Percentiles rank a stretch among this genome's conserved stretches.
phyloP scores from a whole-genome alignment of 2,888 invertebrate species.

The Diplolepis rosae region DNA sequence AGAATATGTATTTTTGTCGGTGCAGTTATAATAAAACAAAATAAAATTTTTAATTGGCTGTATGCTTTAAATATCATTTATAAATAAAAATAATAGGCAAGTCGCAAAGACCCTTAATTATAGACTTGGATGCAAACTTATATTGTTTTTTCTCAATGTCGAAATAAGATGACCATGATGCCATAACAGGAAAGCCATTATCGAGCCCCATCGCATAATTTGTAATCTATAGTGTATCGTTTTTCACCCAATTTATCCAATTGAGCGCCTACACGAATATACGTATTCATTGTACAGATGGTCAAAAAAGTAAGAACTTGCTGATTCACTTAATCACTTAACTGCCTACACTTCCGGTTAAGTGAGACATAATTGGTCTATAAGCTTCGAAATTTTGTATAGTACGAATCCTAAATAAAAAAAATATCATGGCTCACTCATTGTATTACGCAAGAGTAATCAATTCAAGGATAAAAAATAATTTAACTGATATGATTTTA shows the following conservation, averaged over 20 bases:
- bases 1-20: too few species aligned
- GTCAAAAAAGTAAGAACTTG: conserved; percentile 48
- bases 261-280: conserved; percentile 60
- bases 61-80: neutral
- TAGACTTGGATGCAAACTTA: neutral
- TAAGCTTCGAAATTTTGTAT: conserved; percentile 12
- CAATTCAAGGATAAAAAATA: neutral
- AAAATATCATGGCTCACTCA: conserved; percentile 2
- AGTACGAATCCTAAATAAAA: conserved; percentile 7
- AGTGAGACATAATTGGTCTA: neutral
- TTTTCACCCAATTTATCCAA: conserved; percentile 60
- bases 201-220: conserved; percentile 47
- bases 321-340: too few species aligned
- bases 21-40: neutral
- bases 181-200: conserved; percentile 22
- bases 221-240: conserved; percentile 53
- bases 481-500: conserved; percentile 12
- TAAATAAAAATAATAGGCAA: neutral
- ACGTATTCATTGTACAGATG: conserved; percentile 49
- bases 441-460: conserved; percentile 21
- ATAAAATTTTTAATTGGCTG: neutral
- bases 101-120: neutral
- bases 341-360: conserved; percentile 47
- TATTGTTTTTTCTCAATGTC: conserved; percentile 26
- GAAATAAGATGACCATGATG: conserved; percentile 18